Evolutionary conservation across 2,888 invertebrate genomes (phyloP).

Genomic region (Automeris io): DNA sequence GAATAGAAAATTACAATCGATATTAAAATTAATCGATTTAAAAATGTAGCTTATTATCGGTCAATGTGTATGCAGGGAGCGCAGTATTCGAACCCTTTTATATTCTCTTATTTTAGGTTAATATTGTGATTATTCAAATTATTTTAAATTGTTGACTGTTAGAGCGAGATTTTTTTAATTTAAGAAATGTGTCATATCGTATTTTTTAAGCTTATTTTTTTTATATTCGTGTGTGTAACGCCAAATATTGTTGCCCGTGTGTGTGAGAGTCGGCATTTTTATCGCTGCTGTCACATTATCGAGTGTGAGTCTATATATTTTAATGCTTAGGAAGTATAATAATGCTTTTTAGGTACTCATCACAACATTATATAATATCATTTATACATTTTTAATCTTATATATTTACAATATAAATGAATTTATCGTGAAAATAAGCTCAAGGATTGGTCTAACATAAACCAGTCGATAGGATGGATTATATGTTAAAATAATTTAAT

Average conservation of each 20-base stretch:
- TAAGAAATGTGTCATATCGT: slow-evolving; percentile 48
- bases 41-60: too few species aligned
- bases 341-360: too few species aligned
- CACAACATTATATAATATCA: too few species aligned
- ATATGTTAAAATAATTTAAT: too few species aligned
- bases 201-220: slow-evolving; percentile 24
- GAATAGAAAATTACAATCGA: too few species aligned
- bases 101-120: background rate
- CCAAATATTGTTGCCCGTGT: slow-evolving; percentile 25
- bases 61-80: background rate
- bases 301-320: background rate
- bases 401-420: background rate
- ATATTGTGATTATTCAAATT: slow-evolving; percentile 28
- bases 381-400: too few species aligned
- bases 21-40: too few species aligned
- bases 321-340: background rate
- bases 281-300: slow-evolving; percentile 8
- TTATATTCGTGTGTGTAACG: slow-evolving; percentile 27
- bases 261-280: slow-evolving; percentile 12
- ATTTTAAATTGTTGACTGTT: slow-evolving; percentile 46
- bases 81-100: background rate
- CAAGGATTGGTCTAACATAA: too few species aligned
- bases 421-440: too few species aligned
- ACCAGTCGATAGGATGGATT: too few species aligned
- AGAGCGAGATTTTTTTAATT: slow-evolving; percentile 35